Conservation (phyloP, 2,888 invertebrate species). For the Cantharis rustica region DNA sequence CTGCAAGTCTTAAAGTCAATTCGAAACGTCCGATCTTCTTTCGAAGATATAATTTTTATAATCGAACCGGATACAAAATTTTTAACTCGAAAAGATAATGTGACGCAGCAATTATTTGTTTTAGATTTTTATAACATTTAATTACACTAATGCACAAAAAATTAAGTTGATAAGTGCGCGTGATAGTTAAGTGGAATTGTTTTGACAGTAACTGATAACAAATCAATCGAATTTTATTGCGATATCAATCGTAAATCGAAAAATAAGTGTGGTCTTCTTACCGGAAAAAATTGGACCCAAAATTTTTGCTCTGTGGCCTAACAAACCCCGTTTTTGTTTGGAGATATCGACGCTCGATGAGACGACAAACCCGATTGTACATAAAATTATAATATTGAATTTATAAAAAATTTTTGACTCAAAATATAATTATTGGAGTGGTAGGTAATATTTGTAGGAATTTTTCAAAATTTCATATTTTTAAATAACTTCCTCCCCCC, state of each 20-base stretch:
- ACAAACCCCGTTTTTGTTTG: not conserved
- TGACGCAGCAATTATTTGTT: not conserved
- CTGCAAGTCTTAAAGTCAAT: not conserved
- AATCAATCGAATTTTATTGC: not conserved
- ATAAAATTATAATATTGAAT: no score
- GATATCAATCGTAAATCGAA: not conserved
- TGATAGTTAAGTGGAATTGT: not conserved
- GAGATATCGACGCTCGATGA: conserved; percentile 27
- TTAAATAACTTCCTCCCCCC: no score
- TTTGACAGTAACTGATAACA: not conserved
- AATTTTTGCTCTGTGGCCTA: not conserved
- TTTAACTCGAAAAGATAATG: not conserved
- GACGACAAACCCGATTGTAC: conserved; percentile 18
- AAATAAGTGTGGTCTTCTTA: not conserved
- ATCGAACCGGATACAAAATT: not conserved
- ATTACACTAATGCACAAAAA: not conserved
- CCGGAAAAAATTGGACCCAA: not conserved
- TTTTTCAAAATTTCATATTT: not conserved
- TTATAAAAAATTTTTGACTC: no score
- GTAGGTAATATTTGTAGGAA: no score
- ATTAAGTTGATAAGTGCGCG: not conserved
- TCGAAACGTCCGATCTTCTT: not conserved
- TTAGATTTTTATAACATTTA: not conserved
- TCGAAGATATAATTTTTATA: not conserved
- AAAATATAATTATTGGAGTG: no score